Evolutionary conservation across 2,113 vertebrate species (phyloP), one percentile per base, ranked within the genome.

Genomic region (Clarias macrocephalus): DNA sequence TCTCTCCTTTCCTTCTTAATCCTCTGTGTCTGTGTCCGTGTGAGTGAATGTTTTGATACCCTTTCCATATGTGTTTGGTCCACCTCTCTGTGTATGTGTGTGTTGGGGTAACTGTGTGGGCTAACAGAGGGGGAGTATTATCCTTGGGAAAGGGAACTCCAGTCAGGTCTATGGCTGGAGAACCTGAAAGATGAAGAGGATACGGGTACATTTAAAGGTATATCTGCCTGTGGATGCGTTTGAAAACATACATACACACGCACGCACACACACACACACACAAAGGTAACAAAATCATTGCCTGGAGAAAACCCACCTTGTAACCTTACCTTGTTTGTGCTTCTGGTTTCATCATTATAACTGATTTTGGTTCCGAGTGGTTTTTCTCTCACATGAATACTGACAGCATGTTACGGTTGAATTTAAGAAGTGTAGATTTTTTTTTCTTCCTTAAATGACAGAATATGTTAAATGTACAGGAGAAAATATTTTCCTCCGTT

Each of bases 121-220:
- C 94, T 96, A 95, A 93, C 96, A 99, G 97, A 97, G 96, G 97
- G 97, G 75, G 97, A 97, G 95, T 98, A 98, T 95, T 97, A 95
- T 92, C 97, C 98, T 87, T 96, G 96, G 97, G 96, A 97, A 91
- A 97, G 89, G 93, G 97, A 98, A 92, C 95, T 97, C 91, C 96
- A 96, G 93, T 96, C 97, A 92, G 96, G 96, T 92, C 95, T 96
- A 88, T 97, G 96, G 97, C 95, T 97, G 91, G 96, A 96, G 89
- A 96, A 75, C 92, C 95, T 98, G 57, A 94, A 95, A 93, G 91
- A 96, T 56, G 96, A 98, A 97, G 97, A 98, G 93, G 96, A 97
- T 94, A 93, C 93, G 92, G 95, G 97, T 97, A 96, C 96, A 92
- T 92, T 93, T 86, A 96, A 98, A 98, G 97, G 97, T 97, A 97